A percentile compares a stretch with the other conserved stretches of the same genome.
Evolutionary conservation across 2,888 invertebrate species (phyloP).

Genomic region (Invenusta paracnida): DNA sequence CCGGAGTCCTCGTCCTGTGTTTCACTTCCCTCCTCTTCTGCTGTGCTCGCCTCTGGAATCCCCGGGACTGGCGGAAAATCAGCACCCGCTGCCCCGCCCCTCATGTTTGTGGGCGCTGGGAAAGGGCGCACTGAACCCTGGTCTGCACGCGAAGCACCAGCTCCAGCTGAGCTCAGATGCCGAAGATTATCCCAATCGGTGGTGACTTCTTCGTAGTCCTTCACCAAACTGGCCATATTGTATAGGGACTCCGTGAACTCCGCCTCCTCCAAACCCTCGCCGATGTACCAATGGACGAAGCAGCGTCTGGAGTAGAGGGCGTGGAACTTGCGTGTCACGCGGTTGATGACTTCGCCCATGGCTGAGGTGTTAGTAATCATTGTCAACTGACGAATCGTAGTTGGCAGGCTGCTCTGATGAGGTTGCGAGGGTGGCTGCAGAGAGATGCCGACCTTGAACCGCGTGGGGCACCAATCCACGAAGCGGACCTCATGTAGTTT

Average conservation of each 20-base stretch:
- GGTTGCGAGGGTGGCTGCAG: slow-evolving; percentile 66
- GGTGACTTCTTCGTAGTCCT: slow-evolving; percentile 37
- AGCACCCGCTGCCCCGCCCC: no score
- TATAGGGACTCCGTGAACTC: slow-evolving; percentile 56
- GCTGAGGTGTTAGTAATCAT: slow-evolving; percentile 80
- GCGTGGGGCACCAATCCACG: slow-evolving; percentile 43
- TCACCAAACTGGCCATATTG: slow-evolving; percentile 34
- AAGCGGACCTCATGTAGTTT: slow-evolving; percentile 14
- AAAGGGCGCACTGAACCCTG: no score
- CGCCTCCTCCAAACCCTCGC: slow-evolving; percentile 48
- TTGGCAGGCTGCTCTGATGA: slow-evolving; percentile 61
- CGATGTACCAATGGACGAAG: slow-evolving; percentile 49
- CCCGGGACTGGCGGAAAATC: no score
- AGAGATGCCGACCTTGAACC: slow-evolving; percentile 69
- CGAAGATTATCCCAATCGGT: not conserved
- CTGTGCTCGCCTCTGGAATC: no score
- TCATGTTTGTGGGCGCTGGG: no score
- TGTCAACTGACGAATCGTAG: slow-evolving; percentile 70
- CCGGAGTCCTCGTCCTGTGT: no score
- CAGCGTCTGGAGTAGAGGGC: slow-evolving; percentile 47
- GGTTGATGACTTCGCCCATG: slow-evolving; percentile 45
- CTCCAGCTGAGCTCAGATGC: no score
- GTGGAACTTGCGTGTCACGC: slow-evolving; percentile 49
- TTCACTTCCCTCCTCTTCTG: no score
- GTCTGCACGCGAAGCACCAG: no score